phyloP scores from a whole-genome alignment of 2,888 invertebrate species.

The Stenolophus ochropezus region DNA sequence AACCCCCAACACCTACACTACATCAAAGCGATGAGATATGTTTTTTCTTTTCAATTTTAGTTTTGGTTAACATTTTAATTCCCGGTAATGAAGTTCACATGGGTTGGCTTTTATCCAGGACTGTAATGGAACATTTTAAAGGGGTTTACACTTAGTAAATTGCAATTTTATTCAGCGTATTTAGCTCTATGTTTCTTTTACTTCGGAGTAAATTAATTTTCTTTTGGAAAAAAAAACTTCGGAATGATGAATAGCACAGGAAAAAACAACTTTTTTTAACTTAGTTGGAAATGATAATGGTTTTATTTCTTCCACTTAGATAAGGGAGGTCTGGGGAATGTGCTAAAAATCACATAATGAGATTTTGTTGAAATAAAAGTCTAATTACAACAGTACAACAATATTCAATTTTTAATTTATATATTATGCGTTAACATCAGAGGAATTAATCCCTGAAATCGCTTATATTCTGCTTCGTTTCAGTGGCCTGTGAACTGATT shows the following conservation, averaged over 20 bases:
- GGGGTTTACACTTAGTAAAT: not conserved
- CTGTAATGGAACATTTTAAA: not conserved
- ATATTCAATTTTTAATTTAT: no score
- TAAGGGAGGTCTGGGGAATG: no score
- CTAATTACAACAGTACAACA: no score
- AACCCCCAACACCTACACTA: not conserved
- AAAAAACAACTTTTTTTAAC: not conserved
- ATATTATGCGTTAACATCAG: no score
- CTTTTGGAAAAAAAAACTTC: not conserved
- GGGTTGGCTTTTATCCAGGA: not conserved
- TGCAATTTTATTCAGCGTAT: conserved; percentile 1
- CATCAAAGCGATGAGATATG: conserved; percentile 33
- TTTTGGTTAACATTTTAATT: conserved; percentile 31
- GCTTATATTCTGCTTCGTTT: no score
- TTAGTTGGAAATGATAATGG: no score
- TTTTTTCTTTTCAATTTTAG: not conserved
- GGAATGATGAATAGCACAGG: not conserved
- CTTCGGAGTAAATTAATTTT: not conserved
- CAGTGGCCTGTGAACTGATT: no score
- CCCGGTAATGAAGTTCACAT: conserved; percentile 6
- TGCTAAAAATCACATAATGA: no score
- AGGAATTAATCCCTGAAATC: no score
- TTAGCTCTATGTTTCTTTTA: not conserved
- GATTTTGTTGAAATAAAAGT: no score
- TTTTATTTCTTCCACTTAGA: no score